Evolutionary conservation across 2,113 vertebrate species (phyloP).

Genomic region (Cyprinodon variegatus): DNA sequence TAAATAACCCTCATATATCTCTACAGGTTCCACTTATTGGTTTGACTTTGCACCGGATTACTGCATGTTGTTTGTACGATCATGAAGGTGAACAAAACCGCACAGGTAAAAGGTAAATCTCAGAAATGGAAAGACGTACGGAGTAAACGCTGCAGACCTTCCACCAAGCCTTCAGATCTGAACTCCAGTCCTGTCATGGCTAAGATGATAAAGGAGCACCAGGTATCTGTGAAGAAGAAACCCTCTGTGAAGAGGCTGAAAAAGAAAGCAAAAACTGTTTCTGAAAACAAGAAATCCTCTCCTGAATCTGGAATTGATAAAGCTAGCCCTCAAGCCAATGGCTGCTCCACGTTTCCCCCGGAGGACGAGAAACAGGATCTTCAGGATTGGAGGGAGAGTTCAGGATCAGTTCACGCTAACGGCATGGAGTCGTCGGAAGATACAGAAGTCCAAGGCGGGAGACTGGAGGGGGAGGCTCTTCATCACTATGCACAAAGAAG

Average conservation of each 20-base stretch:
- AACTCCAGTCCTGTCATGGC: constrained; percentile 53
- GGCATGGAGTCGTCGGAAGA: constrained; percentile 27
- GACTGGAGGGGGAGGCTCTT: constrained; percentile 60
- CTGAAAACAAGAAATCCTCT: constrained; percentile 21
- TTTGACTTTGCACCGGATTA: constrained; percentile 29
- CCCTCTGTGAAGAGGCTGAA: constrained; percentile 73
- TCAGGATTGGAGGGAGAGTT: constrained; percentile 68
- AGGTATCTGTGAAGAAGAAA: constrained; percentile 63
- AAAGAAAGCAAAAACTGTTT: constrained; percentile 59
- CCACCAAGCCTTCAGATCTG: constrained; percentile 33
- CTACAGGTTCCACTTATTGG: not conserved
- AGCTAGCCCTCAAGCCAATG: constrained; percentile 59
- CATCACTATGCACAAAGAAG: constrained; percentile 72
- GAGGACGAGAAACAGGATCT: constrained; percentile 63
- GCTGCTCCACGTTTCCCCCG: constrained; percentile 39
- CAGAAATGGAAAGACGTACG: constrained; percentile 74
- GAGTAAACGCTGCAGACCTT: constrained; percentile 50
- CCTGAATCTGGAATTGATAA: constrained; percentile 22
- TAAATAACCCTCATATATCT: not conserved
- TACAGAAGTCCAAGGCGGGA: not conserved
- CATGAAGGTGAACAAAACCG: constrained; percentile 79
- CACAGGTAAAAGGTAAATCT: constrained; percentile 54
- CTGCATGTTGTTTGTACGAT: constrained; percentile 8
- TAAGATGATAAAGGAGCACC: constrained; percentile 58
- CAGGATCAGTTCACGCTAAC: constrained; percentile 59